These are phyloP conservation scores for Hormaphis cornu DNA, from an alignment of 1,140 invertebrate genomes.

Conservation along the genomic window DNA sequence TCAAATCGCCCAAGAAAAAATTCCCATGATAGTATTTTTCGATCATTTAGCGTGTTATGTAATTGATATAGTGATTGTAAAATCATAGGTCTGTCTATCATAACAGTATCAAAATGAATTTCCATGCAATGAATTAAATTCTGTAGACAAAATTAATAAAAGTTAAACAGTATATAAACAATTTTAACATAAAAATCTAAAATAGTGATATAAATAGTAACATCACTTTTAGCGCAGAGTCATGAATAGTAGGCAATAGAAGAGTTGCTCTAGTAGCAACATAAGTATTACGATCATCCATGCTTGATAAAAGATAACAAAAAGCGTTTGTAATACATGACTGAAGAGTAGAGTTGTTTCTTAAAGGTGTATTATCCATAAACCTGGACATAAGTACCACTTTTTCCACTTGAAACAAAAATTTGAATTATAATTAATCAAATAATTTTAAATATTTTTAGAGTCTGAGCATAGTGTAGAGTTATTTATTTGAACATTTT, in stretches of 20 bases:
- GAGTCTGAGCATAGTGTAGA: too few relatives aligned
- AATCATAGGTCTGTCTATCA: constrained; percentile 92
- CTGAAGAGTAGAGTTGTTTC: constrained; percentile 73
- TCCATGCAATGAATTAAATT: constrained; percentile 77
- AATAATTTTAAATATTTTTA: too few relatives aligned
- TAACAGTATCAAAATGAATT: constrained; percentile 87
- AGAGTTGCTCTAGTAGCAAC: constrained; percentile 88
- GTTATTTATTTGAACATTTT: too few relatives aligned
- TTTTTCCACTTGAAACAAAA: constrained; percentile 63
- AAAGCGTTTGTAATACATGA: constrained; percentile 93
- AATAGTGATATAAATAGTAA: constrained; percentile 14
- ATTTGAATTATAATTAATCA: constrained; percentile 27
- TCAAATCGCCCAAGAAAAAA: constrained; percentile 98
- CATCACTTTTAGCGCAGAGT: constrained; percentile 62
- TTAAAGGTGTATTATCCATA: constrained; percentile 78
- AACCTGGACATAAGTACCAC: constrained; percentile 86
- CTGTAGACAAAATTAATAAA: constrained; percentile 47
- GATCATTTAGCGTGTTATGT: constrained; percentile 82
- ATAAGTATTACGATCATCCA: constrained; percentile 90
- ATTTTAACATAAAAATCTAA: background rate
- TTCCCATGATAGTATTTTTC: constrained; percentile 89
- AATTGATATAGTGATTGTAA: constrained; percentile 92
- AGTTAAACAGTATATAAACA: background rate
- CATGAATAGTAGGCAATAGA: constrained; percentile 88
- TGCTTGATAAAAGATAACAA: constrained; percentile 88